Conservation (phyloP, 2,888 invertebrate genomes). For the Hoplodrina blanda region DNA sequence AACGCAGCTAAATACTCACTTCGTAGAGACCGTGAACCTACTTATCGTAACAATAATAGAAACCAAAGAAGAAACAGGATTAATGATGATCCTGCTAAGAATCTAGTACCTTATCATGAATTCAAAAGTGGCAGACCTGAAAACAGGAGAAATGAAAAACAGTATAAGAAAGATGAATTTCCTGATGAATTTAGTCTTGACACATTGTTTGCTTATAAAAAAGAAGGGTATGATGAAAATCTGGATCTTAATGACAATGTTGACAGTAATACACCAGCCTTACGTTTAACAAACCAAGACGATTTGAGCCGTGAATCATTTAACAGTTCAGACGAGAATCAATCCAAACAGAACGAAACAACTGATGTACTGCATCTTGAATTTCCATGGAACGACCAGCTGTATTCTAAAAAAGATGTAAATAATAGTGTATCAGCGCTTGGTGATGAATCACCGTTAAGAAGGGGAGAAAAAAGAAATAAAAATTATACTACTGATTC, state of each 20-base stretch:
- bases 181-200: conserved; percentile 10
- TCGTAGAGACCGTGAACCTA: neutral
- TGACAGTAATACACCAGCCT: neutral
- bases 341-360: neutral
- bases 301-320: neutral
- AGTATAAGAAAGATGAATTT: neutral
- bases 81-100: neutral
- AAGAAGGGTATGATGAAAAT: conserved; percentile 3
- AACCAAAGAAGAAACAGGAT: neutral
- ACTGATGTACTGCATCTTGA: neutral
- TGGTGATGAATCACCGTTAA: neutral
- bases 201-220: neutral
- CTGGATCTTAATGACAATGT: neutral
- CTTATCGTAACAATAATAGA: neutral
- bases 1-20: conserved; percentile 4
- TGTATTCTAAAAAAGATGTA: neutral
- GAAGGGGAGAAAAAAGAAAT: neutral
- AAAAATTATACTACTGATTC: neutral
- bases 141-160: neutral
- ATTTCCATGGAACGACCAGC: neutral
- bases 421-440: neutral
- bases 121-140: neutral
- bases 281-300: neutral
- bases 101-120: conserved; percentile 19
- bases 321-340: neutral